These are phyloP conservation scores for Sarotherodon lohbergeri DNA, from an alignment of 2,113 vertebrate genomes.

Conservation along the genomic window DNA sequence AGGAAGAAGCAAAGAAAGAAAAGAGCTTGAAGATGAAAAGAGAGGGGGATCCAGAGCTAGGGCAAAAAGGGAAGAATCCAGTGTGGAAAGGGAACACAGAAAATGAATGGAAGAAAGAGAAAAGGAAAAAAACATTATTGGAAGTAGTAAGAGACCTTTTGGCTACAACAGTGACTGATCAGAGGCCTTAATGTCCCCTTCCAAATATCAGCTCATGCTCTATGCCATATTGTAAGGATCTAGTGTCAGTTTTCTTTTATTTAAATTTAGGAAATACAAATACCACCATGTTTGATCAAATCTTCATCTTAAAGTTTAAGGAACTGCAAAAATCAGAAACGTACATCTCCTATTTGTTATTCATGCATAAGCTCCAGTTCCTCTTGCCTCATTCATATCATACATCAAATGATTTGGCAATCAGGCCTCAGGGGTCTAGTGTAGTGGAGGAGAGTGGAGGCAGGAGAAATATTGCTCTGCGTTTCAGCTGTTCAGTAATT, in stretches of 20 bases:
- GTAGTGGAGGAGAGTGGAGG: background rate
- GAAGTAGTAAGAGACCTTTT: background rate
- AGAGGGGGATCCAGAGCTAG: background rate
- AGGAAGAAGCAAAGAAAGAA: background rate
- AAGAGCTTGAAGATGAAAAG: background rate
- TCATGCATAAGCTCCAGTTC: conserved; percentile 48
- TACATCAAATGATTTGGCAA: conserved; percentile 69
- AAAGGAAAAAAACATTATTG: background rate
- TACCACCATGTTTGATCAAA: conserved; percentile 20
- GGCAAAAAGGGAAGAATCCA: background rate
- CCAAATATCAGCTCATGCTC: background rate
- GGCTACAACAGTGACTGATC: background rate
- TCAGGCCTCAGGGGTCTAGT: conserved; percentile 39
- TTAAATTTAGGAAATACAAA: conserved; percentile 12
- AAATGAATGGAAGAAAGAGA: background rate
- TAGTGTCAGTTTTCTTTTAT: conserved; percentile 1
- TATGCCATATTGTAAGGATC: background rate
- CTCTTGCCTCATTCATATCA: conserved; percentile 57
- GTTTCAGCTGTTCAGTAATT: conserved; percentile 62
- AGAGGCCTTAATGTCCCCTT: background rate
- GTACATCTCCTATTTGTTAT: conserved; percentile 51
- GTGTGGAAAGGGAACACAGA: background rate
- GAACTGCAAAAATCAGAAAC: conserved; percentile 10
- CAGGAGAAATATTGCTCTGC: conserved; percentile 51
- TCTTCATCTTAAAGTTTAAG: conserved; percentile 8